These are phyloP conservation scores for Zapornia atra DNA, from an alignment of 2,113 vertebrate genomes.

Conservation along the genomic window DNA sequence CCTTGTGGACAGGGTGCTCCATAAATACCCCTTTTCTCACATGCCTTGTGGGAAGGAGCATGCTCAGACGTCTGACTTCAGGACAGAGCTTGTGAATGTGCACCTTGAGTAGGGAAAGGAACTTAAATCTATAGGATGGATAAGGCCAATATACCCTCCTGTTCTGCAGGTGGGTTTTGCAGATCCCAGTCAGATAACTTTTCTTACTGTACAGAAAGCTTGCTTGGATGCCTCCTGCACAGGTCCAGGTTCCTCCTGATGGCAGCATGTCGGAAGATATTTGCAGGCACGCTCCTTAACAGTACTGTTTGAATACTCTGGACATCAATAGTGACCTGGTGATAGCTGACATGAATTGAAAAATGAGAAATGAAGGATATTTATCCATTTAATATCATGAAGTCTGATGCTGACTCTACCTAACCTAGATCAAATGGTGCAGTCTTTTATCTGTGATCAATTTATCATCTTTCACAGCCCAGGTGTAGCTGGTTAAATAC, in stretches of 20 bases:
- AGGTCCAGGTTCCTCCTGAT: neutral
- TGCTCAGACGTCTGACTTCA: neutral
- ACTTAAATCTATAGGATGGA: neutral
- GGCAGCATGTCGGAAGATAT: neutral
- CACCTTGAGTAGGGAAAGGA: neutral
- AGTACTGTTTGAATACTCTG: neutral
- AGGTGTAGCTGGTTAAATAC: neutral
- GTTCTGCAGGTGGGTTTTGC: neutral
- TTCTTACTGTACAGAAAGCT: neutral
- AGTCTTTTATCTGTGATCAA: neutral
- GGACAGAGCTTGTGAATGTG: neutral
- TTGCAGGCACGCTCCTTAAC: neutral
- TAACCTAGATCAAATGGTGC: neutral
- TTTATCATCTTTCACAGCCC: neutral
- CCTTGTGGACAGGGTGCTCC: neutral
- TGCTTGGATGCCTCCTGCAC: neutral
- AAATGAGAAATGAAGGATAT: constrained; percentile 18
- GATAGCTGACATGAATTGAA: neutral
- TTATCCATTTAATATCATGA: neutral
- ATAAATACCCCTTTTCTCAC: neutral
- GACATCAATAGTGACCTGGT: neutral
- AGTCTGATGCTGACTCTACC: neutral
- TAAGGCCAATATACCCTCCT: neutral
- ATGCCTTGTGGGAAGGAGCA: neutral
- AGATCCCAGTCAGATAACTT: neutral